Evolutionary conservation across 2,888 invertebrate genomes (phyloP), one percentile per base, ranked within the genome.

Genomic region (Proisotoma minuta): DNA sequence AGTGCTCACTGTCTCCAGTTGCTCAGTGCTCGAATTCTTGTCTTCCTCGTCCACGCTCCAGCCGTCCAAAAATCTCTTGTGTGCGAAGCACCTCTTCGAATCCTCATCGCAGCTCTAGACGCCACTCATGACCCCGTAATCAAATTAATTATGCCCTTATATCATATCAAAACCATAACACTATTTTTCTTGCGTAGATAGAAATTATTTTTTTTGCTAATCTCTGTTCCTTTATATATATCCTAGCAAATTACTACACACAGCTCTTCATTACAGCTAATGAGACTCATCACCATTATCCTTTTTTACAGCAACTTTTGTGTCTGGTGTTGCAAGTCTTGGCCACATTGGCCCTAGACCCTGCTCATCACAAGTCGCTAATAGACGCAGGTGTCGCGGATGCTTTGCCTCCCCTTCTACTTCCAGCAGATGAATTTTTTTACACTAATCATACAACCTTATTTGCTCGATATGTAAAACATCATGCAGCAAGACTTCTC

Each of bases 341-440:
- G 47, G 83, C 83, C 23, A 79, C 82, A 12, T 76, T 85, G 40
- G 83, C 84, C 29, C 76, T 84, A 69, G 82, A 83, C 68, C 82
- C 84, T 1, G 75, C 77, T 63, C 79, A 82, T 72, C 84, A 85
- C 75, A 77, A 78, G 24, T 76, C 79, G 1, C 77, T 85, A 59
- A 77, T 80, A 27, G 83, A 83, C 28, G 80, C 82, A 15, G 83
- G 83, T 68, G 79, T 84, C 53, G 82, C 84, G 12, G 84, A 84
- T 75, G 81, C 81, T 69, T 76, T 85, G 49, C 82, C 84, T 73
- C 83, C 83, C 76, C 79, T 85, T 64, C 78, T 85, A 58, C 78
- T 85, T 66, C 85, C 85, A 20, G 84, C 84, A 1, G 84, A 85
- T 75, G 85, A 85, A 74, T 84, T 84, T 83, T 85, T 84, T 77